Conservation (phyloP, 2,797 vertebrate species). For the Rhyacichthys aspro region DNA sequence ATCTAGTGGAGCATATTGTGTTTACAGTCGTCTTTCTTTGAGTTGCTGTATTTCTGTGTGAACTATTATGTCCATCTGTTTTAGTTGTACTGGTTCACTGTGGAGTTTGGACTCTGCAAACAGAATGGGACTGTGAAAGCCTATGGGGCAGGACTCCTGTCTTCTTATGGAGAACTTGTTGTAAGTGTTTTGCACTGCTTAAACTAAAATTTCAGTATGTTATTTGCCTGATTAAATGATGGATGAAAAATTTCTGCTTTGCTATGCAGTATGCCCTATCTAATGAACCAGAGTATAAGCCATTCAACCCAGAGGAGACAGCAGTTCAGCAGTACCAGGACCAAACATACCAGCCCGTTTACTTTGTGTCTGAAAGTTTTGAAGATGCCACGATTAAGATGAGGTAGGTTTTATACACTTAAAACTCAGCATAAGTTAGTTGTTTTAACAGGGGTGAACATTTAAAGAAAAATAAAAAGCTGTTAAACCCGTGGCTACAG, state of each 20-base stretch:
- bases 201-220: neutral
- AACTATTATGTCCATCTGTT: neutral
- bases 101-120: slow-evolving; percentile 88
- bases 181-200: slow-evolving; percentile 62
- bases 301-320: slow-evolving; percentile 82
- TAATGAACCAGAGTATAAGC: slow-evolving; percentile 82
- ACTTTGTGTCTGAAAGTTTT: slow-evolving; percentile 88
- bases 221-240: neutral
- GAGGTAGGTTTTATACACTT: slow-evolving; percentile 59
- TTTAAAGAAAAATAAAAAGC: too few species aligned
- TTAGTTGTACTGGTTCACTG: slow-evolving; percentile 87
- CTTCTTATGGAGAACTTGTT: slow-evolving; percentile 83
- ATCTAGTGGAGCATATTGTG: slow-evolving; percentile 49
- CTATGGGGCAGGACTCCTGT: slow-evolving; percentile 85
- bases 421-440: too few species aligned
- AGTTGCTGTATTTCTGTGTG: neutral
- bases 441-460: too few species aligned
- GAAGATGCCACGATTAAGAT: slow-evolving; percentile 86
- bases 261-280: slow-evolving; percentile 82
- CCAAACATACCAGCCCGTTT: slow-evolving; percentile 85
- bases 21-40: neutral
- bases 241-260: neutral
- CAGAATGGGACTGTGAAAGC: slow-evolving; percentile 83
- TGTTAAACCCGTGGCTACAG: too few species aligned
- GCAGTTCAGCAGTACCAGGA: slow-evolving; percentile 85